These are phyloP conservation scores for Lathronympha strigana DNA, from an alignment of 2,888 invertebrate species.

Conservation along the genomic window DNA sequence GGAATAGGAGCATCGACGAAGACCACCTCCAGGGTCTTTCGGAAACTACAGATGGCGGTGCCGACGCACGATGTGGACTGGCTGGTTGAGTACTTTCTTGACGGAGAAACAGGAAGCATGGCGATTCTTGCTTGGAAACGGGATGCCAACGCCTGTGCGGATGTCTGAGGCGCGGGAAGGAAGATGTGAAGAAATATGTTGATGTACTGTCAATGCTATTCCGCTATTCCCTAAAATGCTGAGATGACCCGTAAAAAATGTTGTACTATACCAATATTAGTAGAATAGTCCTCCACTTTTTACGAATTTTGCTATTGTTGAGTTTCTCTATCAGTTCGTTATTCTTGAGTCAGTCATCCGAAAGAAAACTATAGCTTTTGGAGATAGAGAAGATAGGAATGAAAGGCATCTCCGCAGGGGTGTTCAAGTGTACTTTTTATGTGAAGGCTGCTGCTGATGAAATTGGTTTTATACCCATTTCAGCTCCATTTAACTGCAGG, in stretches of 20 bases:
- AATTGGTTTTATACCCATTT: background rate
- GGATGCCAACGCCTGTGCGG: too few relatives aligned
- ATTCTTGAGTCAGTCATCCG: background rate
- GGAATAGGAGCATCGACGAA: background rate
- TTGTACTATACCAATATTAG: too few relatives aligned
- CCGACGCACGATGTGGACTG: too few relatives aligned
- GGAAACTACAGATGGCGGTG: too few relatives aligned
- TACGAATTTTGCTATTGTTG: background rate
- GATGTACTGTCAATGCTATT: background rate
- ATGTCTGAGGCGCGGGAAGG: too few relatives aligned
- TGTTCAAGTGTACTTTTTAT: background rate
- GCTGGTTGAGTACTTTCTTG: background rate
- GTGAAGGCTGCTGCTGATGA: background rate
- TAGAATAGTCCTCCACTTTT: too few relatives aligned
- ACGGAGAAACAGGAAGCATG: background rate
- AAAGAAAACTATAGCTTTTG: background rate
- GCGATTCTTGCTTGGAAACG: background rate
- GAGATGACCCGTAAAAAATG: background rate
- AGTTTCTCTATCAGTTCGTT: background rate
- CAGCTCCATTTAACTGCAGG: background rate
- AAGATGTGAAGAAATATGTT: background rate
- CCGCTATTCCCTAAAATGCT: constrained; percentile 17
- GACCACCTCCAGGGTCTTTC: too few relatives aligned
- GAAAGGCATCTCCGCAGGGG: too few relatives aligned
- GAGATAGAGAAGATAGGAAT: background rate